These are phyloP conservation scores for Nerophis ophidion DNA, from an alignment of 2,113 vertebrate genomes.

Conservation along the genomic window DNA sequence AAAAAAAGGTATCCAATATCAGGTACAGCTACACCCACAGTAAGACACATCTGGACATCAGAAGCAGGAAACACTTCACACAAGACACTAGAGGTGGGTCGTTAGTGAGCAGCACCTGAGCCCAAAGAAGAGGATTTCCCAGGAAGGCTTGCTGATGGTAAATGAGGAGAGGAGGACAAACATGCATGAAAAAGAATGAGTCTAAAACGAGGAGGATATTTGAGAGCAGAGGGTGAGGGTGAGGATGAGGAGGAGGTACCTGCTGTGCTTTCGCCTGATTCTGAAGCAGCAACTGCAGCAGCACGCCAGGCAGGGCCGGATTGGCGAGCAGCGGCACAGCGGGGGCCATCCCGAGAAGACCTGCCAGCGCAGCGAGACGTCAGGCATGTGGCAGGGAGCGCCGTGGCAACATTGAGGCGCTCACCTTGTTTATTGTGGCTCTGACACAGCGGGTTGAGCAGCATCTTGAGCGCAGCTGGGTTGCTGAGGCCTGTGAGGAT, in stretches of 20 bases:
- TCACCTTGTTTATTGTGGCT: conserved; percentile 80
- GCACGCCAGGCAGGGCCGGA: conserved; percentile 78
- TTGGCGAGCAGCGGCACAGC: conserved; percentile 75
- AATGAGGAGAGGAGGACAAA: conserved; percentile 27
- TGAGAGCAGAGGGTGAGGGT: not conserved
- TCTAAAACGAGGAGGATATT: not conserved
- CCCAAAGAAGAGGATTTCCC: conserved; percentile 74
- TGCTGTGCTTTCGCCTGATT: conserved; percentile 80
- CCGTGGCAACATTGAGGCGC: no score
- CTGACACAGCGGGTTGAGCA: conserved; percentile 80
- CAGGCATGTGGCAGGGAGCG: not conserved
- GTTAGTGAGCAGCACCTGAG: conserved; percentile 74
- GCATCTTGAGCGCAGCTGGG: conserved; percentile 82
- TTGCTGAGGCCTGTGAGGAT: conserved; percentile 83
- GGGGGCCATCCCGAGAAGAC: conserved; percentile 81
- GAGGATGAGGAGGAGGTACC: conserved; percentile 56
- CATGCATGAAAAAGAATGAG: not conserved
- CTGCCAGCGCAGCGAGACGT: conserved; percentile 53
- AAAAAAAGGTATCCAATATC: no score
- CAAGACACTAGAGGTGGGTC: conserved; percentile 63
- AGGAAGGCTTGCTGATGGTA: conserved; percentile 72
- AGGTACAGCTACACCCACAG: no score
- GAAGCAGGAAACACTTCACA: conserved; percentile 37
- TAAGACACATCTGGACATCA: not conserved
- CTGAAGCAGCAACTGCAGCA: conserved; percentile 86